A percentile compares a stretch with the other conserved stretches of the same genome.
Conservation (phyloP, 2,797 vertebrate genomes). For the Choloepus didactylus region DNA sequence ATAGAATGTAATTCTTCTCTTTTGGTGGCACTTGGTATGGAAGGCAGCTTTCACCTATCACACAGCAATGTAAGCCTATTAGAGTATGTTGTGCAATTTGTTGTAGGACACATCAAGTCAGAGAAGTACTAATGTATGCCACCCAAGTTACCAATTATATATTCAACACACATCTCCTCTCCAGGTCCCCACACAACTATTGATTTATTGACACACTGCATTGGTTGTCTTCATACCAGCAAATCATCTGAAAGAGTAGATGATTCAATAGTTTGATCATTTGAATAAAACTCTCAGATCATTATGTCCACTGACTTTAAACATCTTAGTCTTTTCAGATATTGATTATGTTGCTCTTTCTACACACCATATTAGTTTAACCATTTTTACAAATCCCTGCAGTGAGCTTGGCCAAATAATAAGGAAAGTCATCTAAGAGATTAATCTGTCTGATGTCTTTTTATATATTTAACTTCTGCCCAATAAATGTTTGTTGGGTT, state of each 20-base stretch:
- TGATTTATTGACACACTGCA: background rate
- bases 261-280: background rate
- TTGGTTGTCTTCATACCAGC: background rate
- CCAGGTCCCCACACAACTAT: too few relatives aligned
- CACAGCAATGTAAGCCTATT: background rate
- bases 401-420: constrained; percentile 74
- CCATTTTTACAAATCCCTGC: constrained; percentile 66
- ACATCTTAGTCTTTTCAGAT: constrained; percentile 60
- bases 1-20: background rate
- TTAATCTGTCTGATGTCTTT: constrained; percentile 23
- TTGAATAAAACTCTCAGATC: constrained; percentile 29
- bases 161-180: background rate
- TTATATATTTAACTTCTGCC: background rate
- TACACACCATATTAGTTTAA: constrained; percentile 64
- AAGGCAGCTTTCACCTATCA: background rate
- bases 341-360: constrained; percentile 62
- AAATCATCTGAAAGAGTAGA: background rate
- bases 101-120: background rate
- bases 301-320: constrained; percentile 62
- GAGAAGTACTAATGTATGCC: background rate
- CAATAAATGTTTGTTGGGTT: constrained; percentile 60
- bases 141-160: background rate
- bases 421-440: constrained; percentile 43
- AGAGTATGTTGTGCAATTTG: background rate
- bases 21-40: background rate